Evolutionary conservation across 37 sponge, comb jelly and placozoan genomes (phyloP).

Genomic region (Bolinopsis microptera): DNA sequence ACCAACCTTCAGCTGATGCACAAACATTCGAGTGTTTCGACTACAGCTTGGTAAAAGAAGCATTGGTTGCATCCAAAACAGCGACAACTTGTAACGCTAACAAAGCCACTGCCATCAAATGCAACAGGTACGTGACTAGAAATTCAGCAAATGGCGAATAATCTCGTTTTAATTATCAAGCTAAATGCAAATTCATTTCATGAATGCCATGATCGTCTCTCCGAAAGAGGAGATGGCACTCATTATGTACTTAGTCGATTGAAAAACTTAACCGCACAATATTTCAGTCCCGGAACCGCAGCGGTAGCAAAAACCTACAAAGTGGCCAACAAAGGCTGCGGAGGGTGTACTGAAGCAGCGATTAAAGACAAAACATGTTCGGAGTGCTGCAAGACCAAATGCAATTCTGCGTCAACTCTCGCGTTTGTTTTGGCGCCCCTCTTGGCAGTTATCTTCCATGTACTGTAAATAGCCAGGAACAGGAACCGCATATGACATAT

Average conservation of each 20-base stretch:
- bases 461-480: not conserved
- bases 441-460: not conserved
- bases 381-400: not conserved
- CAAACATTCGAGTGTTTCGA: too few species aligned
- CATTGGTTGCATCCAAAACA: too few species aligned
- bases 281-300: not conserved
- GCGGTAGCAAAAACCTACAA: not conserved
- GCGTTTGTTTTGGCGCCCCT: not conserved
- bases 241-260: too few species aligned
- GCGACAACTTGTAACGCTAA: not conserved
- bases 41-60: too few species aligned
- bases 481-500: too few species aligned
- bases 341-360: not conserved
- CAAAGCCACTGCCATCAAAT: not conserved
- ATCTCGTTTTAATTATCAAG: too few species aligned
- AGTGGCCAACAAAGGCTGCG: not conserved
- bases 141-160: too few species aligned
- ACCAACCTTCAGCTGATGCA: too few species aligned
- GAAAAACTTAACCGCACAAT: not conserved
- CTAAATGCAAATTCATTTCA: too few species aligned
- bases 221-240: too few species aligned
- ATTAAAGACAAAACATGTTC: not conserved
- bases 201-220: too few species aligned
- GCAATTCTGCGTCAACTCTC: not conserved
- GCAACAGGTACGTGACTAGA: slow-evolving; percentile 50